phyloP scores from a whole-genome alignment of 2,888 invertebrate genomes.

The Drosophila sordidapex region DNA sequence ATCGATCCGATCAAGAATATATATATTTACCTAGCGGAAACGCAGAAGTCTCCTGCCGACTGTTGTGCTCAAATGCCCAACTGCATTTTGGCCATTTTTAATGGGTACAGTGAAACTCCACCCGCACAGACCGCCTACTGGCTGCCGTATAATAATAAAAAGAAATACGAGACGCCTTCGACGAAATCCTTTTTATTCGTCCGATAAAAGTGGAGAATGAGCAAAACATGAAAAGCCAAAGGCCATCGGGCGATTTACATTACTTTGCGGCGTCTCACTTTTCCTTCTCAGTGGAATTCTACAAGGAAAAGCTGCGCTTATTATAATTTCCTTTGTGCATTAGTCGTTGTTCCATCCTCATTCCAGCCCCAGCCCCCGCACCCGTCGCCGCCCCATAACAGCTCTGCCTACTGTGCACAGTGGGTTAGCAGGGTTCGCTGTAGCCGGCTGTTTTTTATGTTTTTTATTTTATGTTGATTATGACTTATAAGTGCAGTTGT shows the following conservation, averaged over 20 bases:
- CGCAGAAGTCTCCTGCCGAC: neutral
- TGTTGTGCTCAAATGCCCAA: neutral
- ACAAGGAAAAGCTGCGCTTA: constrained; percentile 68
- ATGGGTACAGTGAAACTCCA: constrained; percentile 20
- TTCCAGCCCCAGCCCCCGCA: no score
- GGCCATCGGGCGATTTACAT: constrained; percentile 67
- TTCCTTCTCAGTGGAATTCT: constrained; percentile 47
- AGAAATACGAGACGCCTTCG: constrained; percentile 71
- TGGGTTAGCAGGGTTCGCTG: constrained; percentile 70
- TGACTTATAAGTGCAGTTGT: constrained; percentile 58
- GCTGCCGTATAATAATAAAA: constrained; percentile 65
- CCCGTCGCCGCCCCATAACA: neutral
- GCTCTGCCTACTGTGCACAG: constrained; percentile 71
- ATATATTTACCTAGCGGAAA: neutral
- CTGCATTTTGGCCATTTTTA: neutral
- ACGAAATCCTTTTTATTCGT: constrained; percentile 78
- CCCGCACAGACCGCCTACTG: constrained; percentile 50
- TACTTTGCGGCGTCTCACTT: constrained; percentile 72
- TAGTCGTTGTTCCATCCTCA: constrained; percentile 29
- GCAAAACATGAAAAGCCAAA: constrained; percentile 51
- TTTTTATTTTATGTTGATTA: constrained; percentile 45
- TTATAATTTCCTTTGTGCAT: constrained; percentile 76
- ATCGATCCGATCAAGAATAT: neutral
- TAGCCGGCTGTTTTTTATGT: constrained; percentile 49
- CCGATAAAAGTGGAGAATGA: constrained; percentile 57